phyloP scores from a whole-genome alignment of 2,113 vertebrate species.

The Corydoras maculifer region DNA sequence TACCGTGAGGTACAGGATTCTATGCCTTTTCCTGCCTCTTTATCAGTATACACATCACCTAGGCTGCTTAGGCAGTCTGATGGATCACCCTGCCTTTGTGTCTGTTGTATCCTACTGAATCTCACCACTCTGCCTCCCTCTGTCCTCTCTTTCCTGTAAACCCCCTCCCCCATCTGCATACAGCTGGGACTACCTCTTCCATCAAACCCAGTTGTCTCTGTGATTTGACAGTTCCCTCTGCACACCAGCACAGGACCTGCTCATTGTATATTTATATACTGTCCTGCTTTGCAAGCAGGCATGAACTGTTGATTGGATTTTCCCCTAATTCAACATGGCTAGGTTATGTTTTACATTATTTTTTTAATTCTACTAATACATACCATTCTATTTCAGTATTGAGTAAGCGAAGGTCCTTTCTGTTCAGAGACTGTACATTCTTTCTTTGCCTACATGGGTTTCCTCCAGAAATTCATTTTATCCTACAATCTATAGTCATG shows the following conservation, averaged over 20 bases:
- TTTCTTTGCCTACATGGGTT: too few relatives aligned
- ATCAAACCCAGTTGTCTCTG: conserved; percentile 38
- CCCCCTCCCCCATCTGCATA: neutral
- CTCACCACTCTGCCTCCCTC: conserved; percentile 16
- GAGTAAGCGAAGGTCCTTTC: neutral
- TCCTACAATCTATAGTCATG: too few relatives aligned
- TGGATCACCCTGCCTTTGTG: conserved; percentile 41
- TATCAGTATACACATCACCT: conserved; percentile 29
- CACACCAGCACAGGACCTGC: conserved; percentile 32
- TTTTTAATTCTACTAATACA: too few relatives aligned
- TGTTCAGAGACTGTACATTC: neutral
- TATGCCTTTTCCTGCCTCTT: conserved; percentile 29
- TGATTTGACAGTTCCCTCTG: conserved; percentile 32
- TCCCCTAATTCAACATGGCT: conserved; percentile 13
- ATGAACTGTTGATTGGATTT: neutral
- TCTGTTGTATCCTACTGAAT: conserved; percentile 40
- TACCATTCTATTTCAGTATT: too few relatives aligned
- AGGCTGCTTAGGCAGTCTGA: conserved; percentile 38
- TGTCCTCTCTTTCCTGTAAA: neutral
- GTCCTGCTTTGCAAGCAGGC: conserved; percentile 13
- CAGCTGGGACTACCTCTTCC: conserved; percentile 41
- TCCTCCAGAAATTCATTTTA: too few relatives aligned
- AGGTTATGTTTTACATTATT: too few relatives aligned
- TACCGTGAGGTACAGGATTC: conserved; percentile 13
- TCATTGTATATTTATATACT: conserved; percentile 25